A percentile compares a stretch with the other conserved stretches of the same genome.
These are phyloP conservation scores for Bettongia penicillata DNA, from an alignment of 2,113 vertebrate genomes.

Conservation along the genomic window DNA sequence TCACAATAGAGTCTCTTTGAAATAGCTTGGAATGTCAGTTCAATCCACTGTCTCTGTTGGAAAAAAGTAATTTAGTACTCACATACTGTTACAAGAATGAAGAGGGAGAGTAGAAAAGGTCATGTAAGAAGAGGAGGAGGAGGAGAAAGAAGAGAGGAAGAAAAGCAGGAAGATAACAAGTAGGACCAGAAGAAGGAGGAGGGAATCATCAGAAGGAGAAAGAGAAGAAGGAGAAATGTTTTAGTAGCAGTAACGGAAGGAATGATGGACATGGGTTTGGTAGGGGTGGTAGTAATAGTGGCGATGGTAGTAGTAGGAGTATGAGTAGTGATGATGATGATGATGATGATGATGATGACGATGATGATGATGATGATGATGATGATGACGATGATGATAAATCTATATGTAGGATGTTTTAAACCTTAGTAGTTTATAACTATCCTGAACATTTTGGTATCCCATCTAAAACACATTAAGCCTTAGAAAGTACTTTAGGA, in stretches of 20 bases:
- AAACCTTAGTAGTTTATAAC: too few species aligned
- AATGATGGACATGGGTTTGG: not conserved
- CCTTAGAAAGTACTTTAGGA: not conserved
- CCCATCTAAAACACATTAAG: not conserved
- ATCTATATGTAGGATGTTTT: not conserved
- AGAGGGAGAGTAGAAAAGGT: too few species aligned
- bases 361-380: not conserved
- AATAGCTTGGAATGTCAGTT: not conserved
- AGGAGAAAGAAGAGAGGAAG: too few species aligned
- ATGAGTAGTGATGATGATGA: not conserved
- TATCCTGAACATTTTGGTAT: not conserved
- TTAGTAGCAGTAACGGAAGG: not conserved
- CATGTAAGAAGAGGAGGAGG: too few species aligned
- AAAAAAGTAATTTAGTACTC: not conserved
- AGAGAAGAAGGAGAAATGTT: not conserved
- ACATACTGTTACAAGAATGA: not conserved
- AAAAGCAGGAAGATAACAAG: too few species aligned
- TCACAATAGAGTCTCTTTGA: not conserved
- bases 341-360: not conserved
- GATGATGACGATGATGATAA: not conserved
- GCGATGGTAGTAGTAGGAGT: not conserved
- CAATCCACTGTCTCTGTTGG: not conserved
- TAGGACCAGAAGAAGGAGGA: too few species aligned
- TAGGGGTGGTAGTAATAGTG: not conserved
- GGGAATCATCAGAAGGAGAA: too few species aligned